Conservation (phyloP, 35 echinoderm and acorn worm genomes). For the Apostichopus californicus region DNA sequence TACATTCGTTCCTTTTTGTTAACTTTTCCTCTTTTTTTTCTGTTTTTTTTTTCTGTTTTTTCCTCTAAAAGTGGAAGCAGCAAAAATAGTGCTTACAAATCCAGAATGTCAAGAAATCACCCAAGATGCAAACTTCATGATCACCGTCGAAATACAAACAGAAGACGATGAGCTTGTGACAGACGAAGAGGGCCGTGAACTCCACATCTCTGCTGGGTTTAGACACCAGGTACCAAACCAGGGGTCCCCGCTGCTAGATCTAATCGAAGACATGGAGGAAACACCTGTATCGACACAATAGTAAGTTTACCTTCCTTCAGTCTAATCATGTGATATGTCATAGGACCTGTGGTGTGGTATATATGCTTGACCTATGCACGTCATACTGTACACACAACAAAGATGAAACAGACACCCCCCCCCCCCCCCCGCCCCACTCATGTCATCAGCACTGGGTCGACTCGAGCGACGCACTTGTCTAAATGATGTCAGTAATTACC, state of each 20-base stretch:
- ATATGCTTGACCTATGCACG: no score
- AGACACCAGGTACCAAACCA: conserved; percentile 74
- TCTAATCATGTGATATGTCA: no score
- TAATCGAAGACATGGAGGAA: conserved; percentile 97
- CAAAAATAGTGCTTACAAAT: conserved; percentile 61
- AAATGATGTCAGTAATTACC: no score
- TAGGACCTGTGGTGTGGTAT: no score
- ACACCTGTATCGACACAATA: conserved; percentile 77
- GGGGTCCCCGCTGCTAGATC: conserved; percentile 78
- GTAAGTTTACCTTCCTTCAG: conserved; percentile 51
- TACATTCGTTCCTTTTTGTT: no score
- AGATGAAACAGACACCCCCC: no score
- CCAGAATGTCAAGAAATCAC: conserved; percentile 59
- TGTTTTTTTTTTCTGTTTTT: not conserved
- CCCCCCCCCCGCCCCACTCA: no score
- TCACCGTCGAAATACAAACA: conserved; percentile 78
- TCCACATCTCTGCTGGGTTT: conserved; percentile 83
- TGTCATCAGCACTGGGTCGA: no score
- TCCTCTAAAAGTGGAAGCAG: conserved; percentile 66
- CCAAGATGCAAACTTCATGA: conserved; percentile 77
- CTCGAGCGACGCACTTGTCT: no score
- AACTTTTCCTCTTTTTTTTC: not conserved
- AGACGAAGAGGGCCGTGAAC: conserved; percentile 65
- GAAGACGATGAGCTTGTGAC: conserved; percentile 68
- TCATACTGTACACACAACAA: no score